phyloP scores from a whole-genome alignment of 2,888 invertebrate species.

The Andrena bicolor region DNA sequence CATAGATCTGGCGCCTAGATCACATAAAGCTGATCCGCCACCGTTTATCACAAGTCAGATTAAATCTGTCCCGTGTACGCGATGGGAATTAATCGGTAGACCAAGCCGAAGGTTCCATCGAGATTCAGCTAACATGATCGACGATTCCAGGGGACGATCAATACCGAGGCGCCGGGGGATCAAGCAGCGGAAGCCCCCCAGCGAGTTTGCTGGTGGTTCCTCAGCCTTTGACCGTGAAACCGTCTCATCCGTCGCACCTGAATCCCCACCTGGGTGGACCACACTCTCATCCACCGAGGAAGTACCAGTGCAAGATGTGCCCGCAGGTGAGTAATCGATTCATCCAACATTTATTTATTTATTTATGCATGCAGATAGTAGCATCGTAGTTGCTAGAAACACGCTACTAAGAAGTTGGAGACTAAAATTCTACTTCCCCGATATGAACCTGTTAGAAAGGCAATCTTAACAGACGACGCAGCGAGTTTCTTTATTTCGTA shows the following conservation, averaged over 20 bases:
- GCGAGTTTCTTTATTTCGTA: too few relatives aligned
- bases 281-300: slow-evolving; percentile 87
- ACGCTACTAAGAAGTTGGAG: too few relatives aligned
- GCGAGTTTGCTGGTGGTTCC: slow-evolving; percentile 94
- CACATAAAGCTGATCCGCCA: neutral
- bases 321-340: slow-evolving; percentile 92
- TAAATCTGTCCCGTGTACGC: neutral
- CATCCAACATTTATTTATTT: neutral
- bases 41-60: too few relatives aligned
- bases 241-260: slow-evolving; percentile 83
- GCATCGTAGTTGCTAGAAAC: too few relatives aligned
- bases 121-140: neutral
- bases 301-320: slow-evolving; percentile 98
- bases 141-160: slow-evolving; percentile 82
- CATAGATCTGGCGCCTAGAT: too few relatives aligned
- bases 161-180: slow-evolving; percentile 85
- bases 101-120: slow-evolving; percentile 29
- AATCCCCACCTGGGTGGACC: slow-evolving; percentile 84
- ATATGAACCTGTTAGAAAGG: too few relatives aligned
- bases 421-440: too few relatives aligned
- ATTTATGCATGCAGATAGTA: neutral
- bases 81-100: slow-evolving; percentile 20
- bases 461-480: too few relatives aligned
- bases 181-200: slow-evolving; percentile 87
- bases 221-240: slow-evolving; percentile 88